Conservation (phyloP, 2,113 vertebrate species). For the Choloepus hoffmanni region DNA sequence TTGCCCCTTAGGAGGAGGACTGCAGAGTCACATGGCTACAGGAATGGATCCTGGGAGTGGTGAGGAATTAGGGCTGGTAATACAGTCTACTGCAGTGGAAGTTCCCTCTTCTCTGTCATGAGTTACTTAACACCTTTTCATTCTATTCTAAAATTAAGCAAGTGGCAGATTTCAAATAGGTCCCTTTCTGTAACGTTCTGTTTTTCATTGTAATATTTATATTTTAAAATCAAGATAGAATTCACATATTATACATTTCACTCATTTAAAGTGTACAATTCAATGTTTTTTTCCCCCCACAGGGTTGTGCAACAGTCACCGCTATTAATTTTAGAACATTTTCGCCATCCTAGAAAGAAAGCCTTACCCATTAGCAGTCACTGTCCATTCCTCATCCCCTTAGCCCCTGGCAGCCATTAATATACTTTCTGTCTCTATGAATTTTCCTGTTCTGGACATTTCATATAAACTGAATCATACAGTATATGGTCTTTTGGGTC, state of each 20-base stretch:
- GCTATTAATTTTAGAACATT: neutral
- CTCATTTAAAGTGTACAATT: neutral
- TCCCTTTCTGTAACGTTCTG: neutral
- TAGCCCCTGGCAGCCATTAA: neutral
- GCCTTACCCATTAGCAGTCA: neutral
- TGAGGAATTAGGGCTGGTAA: neutral
- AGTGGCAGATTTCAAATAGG: neutral
- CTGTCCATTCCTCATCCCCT: neutral
- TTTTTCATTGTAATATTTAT: neutral
- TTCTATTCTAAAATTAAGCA: neutral
- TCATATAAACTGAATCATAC: no score
- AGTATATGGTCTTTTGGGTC: neutral
- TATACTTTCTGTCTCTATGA: slow-evolving; percentile 6
- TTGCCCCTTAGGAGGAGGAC: neutral
- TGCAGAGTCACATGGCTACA: neutral
- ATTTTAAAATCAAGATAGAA: neutral
- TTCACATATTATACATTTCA: neutral
- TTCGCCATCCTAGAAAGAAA: neutral
- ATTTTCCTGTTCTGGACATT: neutral
- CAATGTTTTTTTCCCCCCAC: neutral
- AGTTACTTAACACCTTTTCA: neutral
- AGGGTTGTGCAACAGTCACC: neutral
- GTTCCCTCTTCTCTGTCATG: neutral
- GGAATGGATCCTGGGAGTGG: neutral
- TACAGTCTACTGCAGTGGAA: neutral